Evolutionary conservation across 2,113 vertebrate species (phyloP), one percentile per base, ranked within the genome.

Genomic region (Emydura subglobosa): DNA sequence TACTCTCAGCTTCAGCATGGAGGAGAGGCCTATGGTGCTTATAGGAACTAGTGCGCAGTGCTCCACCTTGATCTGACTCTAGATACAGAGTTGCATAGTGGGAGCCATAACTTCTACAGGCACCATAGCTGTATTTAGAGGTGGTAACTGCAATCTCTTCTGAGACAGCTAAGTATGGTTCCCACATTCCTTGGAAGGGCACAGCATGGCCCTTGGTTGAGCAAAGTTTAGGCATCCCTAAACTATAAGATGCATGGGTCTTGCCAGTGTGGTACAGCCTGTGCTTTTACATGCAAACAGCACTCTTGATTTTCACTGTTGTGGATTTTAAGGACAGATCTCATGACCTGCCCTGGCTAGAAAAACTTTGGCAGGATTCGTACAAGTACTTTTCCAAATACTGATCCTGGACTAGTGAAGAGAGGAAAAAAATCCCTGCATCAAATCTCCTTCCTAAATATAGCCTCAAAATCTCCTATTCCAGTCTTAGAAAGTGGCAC

Each of bases 21-120:
- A 19, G 0, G 1, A 78, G 39, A 50, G 34, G 7, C 0, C 0
- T 0, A 3, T 3, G 2, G 53, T 72, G 12, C 3, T 59, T 27
- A 4, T 2, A 55, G 57, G 24, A 47, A 53, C 1, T 42, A 0
- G 4, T 0, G 0, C 2, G 25, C 10, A 4, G 12, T 29, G 54
- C 80, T 88, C 92, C 85, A 49, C 87, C 79, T 3, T 61, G 88
- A 76, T 11, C 68, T 10, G 59, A 49, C 50, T 42, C 6, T 1
- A 17, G 54, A 25, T 1, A 10, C 25, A 79, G 47, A 1, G 10
- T 25, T 1, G 0, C 1, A 0, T 2, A 21, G 1, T 42, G 6
- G n/a, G 12, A 87, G 42, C 55, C 4, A 47, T 5, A 1, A 59
- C 21, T 68, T 21, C 54, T 0, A 72, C 54, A 79, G 4, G 24